Base-by-base conservation (phyloP, 2,888 invertebrate species). In the Salpingus planirostris region DNA sequence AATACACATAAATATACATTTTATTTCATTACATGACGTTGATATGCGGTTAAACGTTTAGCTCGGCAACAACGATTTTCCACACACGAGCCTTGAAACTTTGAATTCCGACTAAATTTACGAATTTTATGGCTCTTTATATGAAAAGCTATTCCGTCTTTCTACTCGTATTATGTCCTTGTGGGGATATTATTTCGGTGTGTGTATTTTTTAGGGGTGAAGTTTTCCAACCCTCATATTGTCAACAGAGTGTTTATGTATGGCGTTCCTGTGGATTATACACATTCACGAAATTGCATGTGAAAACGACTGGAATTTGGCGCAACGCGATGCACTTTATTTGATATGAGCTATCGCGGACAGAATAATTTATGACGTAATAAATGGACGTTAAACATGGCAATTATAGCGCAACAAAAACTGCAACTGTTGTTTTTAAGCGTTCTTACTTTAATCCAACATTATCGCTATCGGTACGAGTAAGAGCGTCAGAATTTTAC, bases 1-100 rank as follows among this genome's bases (percentile, higher is more conserved):
- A 42, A 38, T 31, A 31, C 29, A 35, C 38, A 41, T 38, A 38
- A 42, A 42, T 42, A 39, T 42, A 39, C 36, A 39, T 42, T n/a
- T 37, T 39, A 43, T 40, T 43, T 31, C 29, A 29, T 38, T 29
- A 40, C 32, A 35, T 35, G 42, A 43, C 42, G 30, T 31, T 29
- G 37, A 33, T 43, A 38, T 38, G 35, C 37, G 34, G 24, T 38
- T 34, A 15, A 24, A 6, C 8, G 5, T 18, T 5, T 5, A 18
- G 8, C 18, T 5, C 18, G 18, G 18, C 18, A 18, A 18, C n/a
- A n/a, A n/a, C n/a, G n/a, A n/a, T n/a, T n/a, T n/a, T n/a, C n/a
- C n/a, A n/a, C n/a, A n/a, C n/a, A n/a, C n/a, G n/a, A n/a, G n/a
- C n/a, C n/a, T n/a, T n/a, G n/a, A n/a, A n/a, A n/a, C n/a, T n/a